Conservation (phyloP, 2,797 vertebrate genomes). For the Bradypodion pumilum region DNA sequence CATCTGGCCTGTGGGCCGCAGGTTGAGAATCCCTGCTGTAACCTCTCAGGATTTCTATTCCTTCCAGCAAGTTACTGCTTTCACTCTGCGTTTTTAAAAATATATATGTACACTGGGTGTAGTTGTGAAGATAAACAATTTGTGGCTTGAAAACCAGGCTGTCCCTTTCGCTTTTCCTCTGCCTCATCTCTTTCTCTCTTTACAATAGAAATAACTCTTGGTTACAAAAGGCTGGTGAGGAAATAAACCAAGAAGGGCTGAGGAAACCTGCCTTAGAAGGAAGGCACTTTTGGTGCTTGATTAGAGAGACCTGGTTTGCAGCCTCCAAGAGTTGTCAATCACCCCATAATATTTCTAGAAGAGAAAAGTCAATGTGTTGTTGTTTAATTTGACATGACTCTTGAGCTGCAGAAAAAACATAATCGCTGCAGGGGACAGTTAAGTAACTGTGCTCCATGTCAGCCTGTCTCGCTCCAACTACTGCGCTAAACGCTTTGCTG, state of each 20-base stretch:
- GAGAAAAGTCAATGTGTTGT: constrained; percentile 80
- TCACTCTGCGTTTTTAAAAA: background rate
- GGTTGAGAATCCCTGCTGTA: no score
- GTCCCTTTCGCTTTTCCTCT: background rate
- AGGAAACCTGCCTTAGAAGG: background rate
- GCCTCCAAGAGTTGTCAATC: constrained; percentile 76
- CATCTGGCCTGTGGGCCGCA: no score
- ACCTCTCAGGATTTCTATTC: background rate
- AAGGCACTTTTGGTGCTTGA: constrained; percentile 32
- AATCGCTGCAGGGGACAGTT: constrained; percentile 85
- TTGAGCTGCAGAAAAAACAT: constrained; percentile 68
- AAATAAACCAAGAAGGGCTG: background rate
- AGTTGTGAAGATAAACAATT: background rate
- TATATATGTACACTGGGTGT: background rate
- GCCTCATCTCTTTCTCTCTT: background rate
- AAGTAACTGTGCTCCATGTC: constrained; percentile 75
- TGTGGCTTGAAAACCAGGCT: background rate
- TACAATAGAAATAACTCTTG: rapidly evolving
- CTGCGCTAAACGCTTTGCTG: constrained; percentile 82
- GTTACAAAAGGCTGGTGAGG: background rate
- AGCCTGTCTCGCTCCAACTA: constrained; percentile 75
- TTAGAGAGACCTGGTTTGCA: constrained; percentile 55
- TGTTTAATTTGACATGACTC: constrained; percentile 82
- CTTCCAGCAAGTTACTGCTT: background rate
- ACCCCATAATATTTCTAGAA: constrained; percentile 77